Evolutionary conservation across 1,140 invertebrate genomes (phyloP).

Genomic region (Procambarus virginalis): DNA sequence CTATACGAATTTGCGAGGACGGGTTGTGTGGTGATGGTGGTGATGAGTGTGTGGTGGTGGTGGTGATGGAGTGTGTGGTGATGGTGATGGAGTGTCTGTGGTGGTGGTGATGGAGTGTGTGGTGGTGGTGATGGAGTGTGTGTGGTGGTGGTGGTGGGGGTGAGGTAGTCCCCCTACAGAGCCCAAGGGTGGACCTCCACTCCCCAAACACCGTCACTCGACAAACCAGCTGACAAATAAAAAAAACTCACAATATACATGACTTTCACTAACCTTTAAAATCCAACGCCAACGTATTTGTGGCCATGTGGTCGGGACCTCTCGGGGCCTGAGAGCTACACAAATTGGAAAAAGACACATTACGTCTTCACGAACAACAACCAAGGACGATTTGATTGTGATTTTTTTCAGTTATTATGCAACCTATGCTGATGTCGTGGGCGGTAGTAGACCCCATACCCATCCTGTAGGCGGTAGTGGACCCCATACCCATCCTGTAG

Average conservation of each 20-base stretch:
- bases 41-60: neutral
- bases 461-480: too few relatives aligned
- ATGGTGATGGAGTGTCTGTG: neutral
- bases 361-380: too few relatives aligned
- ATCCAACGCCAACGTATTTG: neutral
- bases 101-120: slow-evolving; percentile 9
- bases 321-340: too few relatives aligned
- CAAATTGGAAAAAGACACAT: neutral
- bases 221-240: neutral
- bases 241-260: neutral
- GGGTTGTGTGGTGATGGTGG: neutral
- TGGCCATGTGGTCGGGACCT: neutral
- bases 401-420: too few relatives aligned
- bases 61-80: neutral
- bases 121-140: neutral
- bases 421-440: too few relatives aligned
- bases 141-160: neutral
- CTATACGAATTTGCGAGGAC: too few relatives aligned
- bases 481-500: too few relatives aligned
- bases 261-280: neutral
- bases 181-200: slow-evolving; percentile 15
- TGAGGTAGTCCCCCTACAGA: slow-evolving; percentile 3
- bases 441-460: too few relatives aligned
- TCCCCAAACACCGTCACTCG: neutral
- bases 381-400: too few relatives aligned